Evolutionary conservation across 2,113 vertebrate genomes (phyloP).

Genomic region (Crypturellus undulatus): DNA sequence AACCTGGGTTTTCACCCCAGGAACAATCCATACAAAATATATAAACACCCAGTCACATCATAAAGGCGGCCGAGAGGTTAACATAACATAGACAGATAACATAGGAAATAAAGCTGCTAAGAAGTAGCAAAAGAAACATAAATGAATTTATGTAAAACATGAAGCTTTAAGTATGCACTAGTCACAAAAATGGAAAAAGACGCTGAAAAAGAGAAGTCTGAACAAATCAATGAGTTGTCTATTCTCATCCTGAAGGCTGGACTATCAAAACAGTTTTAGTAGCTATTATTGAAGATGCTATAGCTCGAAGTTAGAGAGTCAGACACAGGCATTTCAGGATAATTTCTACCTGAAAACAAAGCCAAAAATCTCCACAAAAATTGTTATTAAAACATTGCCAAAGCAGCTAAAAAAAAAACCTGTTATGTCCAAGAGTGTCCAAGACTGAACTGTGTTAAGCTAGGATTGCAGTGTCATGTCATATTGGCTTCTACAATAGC

Average conservation of each 20-base stretch:
- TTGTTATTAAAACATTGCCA: neutral
- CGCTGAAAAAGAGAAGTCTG: neutral
- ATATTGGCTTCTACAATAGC: neutral
- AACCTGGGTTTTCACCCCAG: neutral
- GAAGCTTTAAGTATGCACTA: neutral
- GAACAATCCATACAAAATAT: neutral
- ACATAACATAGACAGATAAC: too few relatives aligned
- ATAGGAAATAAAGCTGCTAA: neutral
- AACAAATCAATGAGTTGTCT: neutral
- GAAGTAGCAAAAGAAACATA: neutral
- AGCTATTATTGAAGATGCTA: neutral
- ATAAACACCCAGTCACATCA: neutral
- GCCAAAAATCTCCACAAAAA: neutral
- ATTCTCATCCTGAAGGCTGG: neutral
- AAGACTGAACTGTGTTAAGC: neutral
- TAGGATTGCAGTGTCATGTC: neutral
- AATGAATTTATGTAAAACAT: neutral
- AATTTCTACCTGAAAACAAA: neutral
- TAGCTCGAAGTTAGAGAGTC: neutral
- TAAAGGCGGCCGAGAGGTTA: neutral
- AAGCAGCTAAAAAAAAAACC: neutral
- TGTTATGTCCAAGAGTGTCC: neutral
- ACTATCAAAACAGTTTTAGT: neutral
- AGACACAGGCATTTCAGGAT: neutral
- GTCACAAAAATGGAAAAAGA: neutral